Evolutionary conservation across 2,888 invertebrate genomes (phyloP), one percentile per base, ranked within the genome.

Genomic region (Melolontha melolontha): DNA sequence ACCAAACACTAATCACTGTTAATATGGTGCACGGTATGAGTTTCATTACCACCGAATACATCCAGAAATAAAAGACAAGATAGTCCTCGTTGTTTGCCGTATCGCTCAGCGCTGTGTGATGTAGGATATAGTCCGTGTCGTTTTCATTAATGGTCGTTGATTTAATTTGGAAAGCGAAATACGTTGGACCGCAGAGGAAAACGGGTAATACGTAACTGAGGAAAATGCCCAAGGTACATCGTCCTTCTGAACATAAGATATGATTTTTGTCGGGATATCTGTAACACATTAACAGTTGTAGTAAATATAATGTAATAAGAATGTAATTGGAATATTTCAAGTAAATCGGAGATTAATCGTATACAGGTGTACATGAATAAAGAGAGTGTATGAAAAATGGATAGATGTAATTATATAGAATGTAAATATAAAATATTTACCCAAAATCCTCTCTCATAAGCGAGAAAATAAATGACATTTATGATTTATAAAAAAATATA

Each of bases 111-210:
- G 81, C 81, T 27, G 86, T 82, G 72, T 88, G 86, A 77, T 90
- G 92, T 4, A 90, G 79, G 17, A 88, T 86, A 1, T 87, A 87
- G 70, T 86, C 85, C 71, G 88, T 85, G 54, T 88, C 82, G 11
- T 87, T 84, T 75, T 89, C 88, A 2, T 83, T 75, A 4, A 89
- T 83, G 0, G 84, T 79, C 7, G 86, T 85, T 1, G 86, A 87
- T 49, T 81, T 77, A 78, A 90, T 87, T 71, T 87, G 86, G 77
- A 91, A 91, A 17, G 89, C 90, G 81, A 95, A 87, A 80, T 91
- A 94, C 57, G 93, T 92, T 0, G 96, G 96, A 66, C 92, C 88
- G 81, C 95, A 96, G 14, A 95, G 87, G 63, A 95, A 84, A 0
- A 93, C 88, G 2, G 95, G 93, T 11, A 92, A 85, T 64, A 93